A percentile compares a stretch with the other conserved stretches of the same genome.
Conservation (phyloP, 53 echinoderm and acorn worm species). For the Echinarachnius parma region DNA sequence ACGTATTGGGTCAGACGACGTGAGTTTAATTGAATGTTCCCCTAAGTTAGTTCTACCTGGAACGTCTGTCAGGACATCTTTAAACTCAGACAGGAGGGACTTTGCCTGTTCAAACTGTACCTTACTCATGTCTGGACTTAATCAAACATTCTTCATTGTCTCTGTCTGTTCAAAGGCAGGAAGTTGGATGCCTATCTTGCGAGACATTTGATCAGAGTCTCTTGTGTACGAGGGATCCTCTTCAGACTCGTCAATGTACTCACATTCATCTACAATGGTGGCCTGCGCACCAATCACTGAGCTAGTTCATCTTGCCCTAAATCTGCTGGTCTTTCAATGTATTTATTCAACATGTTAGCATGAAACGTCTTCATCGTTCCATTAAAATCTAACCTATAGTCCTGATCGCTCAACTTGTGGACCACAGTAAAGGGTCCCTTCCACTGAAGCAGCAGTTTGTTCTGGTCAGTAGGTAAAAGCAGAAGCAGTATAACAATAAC, state of each 20-base stretch:
- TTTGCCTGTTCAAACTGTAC: slow-evolving; percentile 20
- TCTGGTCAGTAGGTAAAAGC: slow-evolving; percentile 44
- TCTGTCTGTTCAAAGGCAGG: slow-evolving; percentile 27
- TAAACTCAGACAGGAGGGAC: slow-evolving; percentile 18
- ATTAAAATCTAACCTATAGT: slow-evolving; percentile 49
- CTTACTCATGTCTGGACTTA: slow-evolving; percentile 21
- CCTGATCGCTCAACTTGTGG: slow-evolving; percentile 37
- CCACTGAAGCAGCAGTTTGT: slow-evolving; percentile 60
- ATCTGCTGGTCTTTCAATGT: slow-evolving; percentile 20
- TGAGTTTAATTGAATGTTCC: slow-evolving; percentile 31
- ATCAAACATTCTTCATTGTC: slow-evolving; percentile 38
- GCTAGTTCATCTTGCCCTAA: neutral
- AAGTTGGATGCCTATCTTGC: neutral
- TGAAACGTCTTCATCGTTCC: slow-evolving; percentile 52
- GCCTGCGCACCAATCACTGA: neutral
- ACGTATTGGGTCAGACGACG: slow-evolving; percentile 35
- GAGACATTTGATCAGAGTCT: too few species aligned
- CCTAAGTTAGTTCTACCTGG: slow-evolving; percentile 46
- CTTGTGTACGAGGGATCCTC: too few species aligned
- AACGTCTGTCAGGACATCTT: slow-evolving; percentile 48
- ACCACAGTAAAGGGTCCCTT: slow-evolving; percentile 44
- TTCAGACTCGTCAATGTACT: too few species aligned
- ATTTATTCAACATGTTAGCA: slow-evolving; percentile 56
- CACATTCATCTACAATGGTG: too few species aligned
- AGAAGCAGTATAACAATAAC: slow-evolving; percentile 48